phyloP scores from a whole-genome alignment of 2,888 invertebrate species.

The Megalurothrips usitatus region DNA sequence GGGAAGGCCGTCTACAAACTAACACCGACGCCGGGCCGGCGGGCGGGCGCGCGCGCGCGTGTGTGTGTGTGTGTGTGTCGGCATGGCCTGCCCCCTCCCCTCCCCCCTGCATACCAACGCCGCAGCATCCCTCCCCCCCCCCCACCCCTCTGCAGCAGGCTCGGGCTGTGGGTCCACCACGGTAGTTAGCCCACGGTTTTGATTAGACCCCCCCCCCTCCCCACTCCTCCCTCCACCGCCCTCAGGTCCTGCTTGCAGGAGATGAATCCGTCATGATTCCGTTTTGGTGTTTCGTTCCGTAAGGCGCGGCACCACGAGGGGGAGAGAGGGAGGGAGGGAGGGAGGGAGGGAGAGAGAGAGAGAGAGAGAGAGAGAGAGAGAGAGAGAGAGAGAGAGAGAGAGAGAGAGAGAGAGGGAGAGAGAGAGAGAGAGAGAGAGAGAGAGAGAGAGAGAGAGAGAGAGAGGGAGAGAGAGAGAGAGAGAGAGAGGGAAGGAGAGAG shows the following conservation, averaged over 20 bases:
- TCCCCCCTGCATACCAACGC: slow-evolving; percentile 39
- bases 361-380: slow-evolving; percentile 16
- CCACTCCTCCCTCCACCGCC: slow-evolving; percentile 28
- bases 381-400: slow-evolving; percentile 30
- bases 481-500: not conserved
- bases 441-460: slow-evolving; percentile 32
- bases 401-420: slow-evolving; percentile 29
- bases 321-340: slow-evolving; percentile 29
- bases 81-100: slow-evolving; percentile 35
- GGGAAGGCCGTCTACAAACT: not conserved
- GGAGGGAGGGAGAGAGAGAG: slow-evolving; percentile 27
- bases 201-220: slow-evolving; percentile 38
- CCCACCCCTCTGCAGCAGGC: slow-evolving; percentile 18
- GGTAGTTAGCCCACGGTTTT: slow-evolving; percentile 38
- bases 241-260: slow-evolving; percentile 8
- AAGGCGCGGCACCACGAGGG: slow-evolving; percentile 20
- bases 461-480: slow-evolving; percentile 33
- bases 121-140: slow-evolving; percentile 27
- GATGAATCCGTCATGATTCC: slow-evolving; percentile 33
- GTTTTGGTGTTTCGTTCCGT: slow-evolving; percentile 35
- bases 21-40: not conserved
- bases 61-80: not conserved
- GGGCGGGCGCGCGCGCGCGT: not conserved
- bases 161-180: slow-evolving; percentile 12
- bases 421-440: slow-evolving; percentile 32